Evolutionary conservation across 2,888 invertebrate species (phyloP).

Genomic region (Palloptera scutellata): DNA sequence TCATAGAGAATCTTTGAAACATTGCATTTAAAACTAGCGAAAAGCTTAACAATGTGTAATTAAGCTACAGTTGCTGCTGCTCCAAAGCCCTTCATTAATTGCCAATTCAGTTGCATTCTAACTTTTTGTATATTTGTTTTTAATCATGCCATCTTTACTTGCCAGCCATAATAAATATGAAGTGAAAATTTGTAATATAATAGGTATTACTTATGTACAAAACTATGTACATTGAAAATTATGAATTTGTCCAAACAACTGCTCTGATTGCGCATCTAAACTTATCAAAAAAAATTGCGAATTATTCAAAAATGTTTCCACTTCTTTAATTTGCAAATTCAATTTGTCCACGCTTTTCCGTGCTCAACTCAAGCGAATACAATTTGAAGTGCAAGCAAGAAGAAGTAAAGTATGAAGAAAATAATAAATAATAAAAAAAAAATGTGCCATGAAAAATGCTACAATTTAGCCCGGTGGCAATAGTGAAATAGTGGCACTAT

Average conservation of each 20-base stretch:
- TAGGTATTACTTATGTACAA: too few species aligned
- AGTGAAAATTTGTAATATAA: too few species aligned
- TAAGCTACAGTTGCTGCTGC: too few species aligned
- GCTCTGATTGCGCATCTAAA: constrained; percentile 27
- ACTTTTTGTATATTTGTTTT: too few species aligned
- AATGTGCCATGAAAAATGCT: constrained; percentile 3
- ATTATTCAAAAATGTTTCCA: constrained; percentile 34
- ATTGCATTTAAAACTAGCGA: too few species aligned
- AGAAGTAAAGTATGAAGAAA: not conserved
- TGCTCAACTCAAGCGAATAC: constrained; percentile 5
- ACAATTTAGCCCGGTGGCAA: constrained; percentile 16
- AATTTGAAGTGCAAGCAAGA: not conserved
- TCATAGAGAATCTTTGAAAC: too few species aligned
- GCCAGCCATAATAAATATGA: too few species aligned
- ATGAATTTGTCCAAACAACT: constrained; percentile 25
- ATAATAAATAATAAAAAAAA: not conserved
- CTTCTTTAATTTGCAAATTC: constrained; percentile 37
- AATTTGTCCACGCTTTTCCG: constrained; percentile 34
- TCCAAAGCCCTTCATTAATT: too few species aligned
- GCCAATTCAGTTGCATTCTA: too few species aligned
- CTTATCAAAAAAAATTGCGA: constrained; percentile 14
- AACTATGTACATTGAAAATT: too few species aligned
- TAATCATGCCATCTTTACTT: too few species aligned
- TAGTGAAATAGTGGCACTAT: not conserved
- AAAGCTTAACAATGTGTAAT: too few species aligned